Evolutionary conservation across 2,113 vertebrate genomes (phyloP), one percentile per base, ranked within the genome.

Genomic region (Myotis lucifugus): DNA sequence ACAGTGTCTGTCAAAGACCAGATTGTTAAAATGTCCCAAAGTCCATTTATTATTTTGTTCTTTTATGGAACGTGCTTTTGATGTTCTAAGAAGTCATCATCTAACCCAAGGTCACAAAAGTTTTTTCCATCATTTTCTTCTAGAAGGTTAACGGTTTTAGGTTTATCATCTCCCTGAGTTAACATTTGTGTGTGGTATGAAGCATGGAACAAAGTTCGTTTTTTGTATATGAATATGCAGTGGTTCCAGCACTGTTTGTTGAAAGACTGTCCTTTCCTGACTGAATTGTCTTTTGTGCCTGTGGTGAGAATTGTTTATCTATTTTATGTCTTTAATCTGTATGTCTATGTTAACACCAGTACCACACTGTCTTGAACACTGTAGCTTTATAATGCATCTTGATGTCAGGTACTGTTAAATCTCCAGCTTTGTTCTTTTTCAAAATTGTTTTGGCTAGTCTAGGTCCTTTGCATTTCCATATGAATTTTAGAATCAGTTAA

Each of bases 11-110:
- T 92, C 59, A 84, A 56, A 88, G 66, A 74, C 8, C 7, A 90
- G 72, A 90, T 18, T 34, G 91, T 81, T 84, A 59, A n/a, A 59
- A 90, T 86, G 88, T 87, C 69, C 46, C 59, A 29, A 50, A 85
- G 23, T 85, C 54, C 66, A 5, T 81, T 72, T 72, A 70, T 94
- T 52, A 13, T 17, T 61, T 79, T 91, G 10, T 81, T 79, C 54
- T 95, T 93, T 91, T 23, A 34, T 73, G 72, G 50, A 59, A 25
- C 56, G 8, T 90, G 46, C 52, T 92, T 83, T 88, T 61, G 50
- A 61, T 83, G 15, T 74, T 54, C 76, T 92, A 34, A 95, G 81
- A 72, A 89, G 42, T 82, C 77, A 72, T 92, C 84, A 78, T 82
- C 69, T 90, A 69, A 77, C 82, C 46, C 32, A 81, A 50, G 37